Base-by-base conservation (phyloP, 2,797 vertebrate species). In the Chloroceryle amazona region DNA sequence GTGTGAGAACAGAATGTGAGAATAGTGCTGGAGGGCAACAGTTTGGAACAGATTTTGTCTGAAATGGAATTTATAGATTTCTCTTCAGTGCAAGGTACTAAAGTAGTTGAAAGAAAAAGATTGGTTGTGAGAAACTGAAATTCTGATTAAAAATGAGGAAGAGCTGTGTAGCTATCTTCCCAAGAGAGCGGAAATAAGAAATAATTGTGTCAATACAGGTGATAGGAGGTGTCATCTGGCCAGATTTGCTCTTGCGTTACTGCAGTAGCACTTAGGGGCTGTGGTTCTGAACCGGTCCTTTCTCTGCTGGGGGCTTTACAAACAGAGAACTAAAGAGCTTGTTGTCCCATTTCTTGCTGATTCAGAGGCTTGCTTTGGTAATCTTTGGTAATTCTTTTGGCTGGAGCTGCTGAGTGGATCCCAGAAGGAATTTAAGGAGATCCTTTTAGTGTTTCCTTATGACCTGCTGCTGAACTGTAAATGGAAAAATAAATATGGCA, bases 51-150 rank as follows among this genome's bases (percentile, higher is more conserved):
- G 44, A 80, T 93, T 92, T 81, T 91, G 41, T 82, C 17, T 94
- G 78, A 96, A 94, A 72, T 90, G 31, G 92, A 86, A 94, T 96
- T 93, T 92, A 91, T 91, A 93, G 92, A 95, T 97, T 95, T 97
- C 75, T 71, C 80, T 89, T 95, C 81, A 61, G n/a, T 15, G 13
- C 31, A 86, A 90, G 84, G 67, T 92, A 54, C 89, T 80, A 85
- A 92, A 89, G 63, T 22, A 41, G 67, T 91, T 94, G 44, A 93
- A 95, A 91, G 86, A 84, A 72, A 95, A 83, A 60, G 37, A 55
- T 4, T 41, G 31, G 37, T 60, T 47, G 18, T 29, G 49, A 93
- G 61, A 81, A 75, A 86, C 28, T 83, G 66, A 89, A 93, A 92
- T 93, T 90, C 33, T 81, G 75, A 67, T 57, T 9, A 80, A 96